Base-by-base conservation (phyloP, 2,113 vertebrate genomes). In the Lepus americanus region DNA sequence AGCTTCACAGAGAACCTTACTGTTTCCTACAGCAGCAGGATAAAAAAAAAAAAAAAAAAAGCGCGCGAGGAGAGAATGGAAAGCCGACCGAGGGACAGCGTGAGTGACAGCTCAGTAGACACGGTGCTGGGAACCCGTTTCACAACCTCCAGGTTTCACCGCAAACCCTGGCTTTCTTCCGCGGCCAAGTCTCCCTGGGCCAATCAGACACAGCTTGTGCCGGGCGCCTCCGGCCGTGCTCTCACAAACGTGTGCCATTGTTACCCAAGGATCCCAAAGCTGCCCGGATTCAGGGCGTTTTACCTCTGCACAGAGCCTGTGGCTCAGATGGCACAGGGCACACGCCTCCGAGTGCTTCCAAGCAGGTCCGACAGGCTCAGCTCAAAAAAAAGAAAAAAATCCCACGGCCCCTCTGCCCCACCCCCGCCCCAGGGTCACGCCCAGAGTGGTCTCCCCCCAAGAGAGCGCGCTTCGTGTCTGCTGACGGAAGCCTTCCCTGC, bases 141-240 rank as follows among this genome's bases (percentile, higher is more conserved):
- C 92, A 77, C 89, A 81, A 90, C 95, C 36, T 6, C 3, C 44
- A 85, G 44, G 90, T 63, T 77, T 91, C 94, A n/a, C 78, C 17
- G 55, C 49, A 22, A n/a, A 55, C 74, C 0, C 5, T 64, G 73
- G 90, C 96, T 80, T 72, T 80, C 90, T 80, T 72, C 64, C 33
- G 63, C 63, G 76, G 92, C 95, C 94, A 92, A 88, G 69, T 64
- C 67, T 61, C 81, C 22, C 61, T 9, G 1, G 27, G 16, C 92
- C 94, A 89, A 61, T n/a, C 51, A 51, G 27, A 93, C 36, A 72
- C 73, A 36, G 12, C 79, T 17, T 3, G 0, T 1, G 12, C 89
- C 3, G 4, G 79, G 69, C 85, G 12, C 79, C 79, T 19, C 27
- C 36, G 95, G 95, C 84, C 66, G 51, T 4, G 67, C 53, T 3